Evolutionary conservation across 2,113 vertebrate genomes (phyloP).

Genomic region (Malurus elegans): DNA sequence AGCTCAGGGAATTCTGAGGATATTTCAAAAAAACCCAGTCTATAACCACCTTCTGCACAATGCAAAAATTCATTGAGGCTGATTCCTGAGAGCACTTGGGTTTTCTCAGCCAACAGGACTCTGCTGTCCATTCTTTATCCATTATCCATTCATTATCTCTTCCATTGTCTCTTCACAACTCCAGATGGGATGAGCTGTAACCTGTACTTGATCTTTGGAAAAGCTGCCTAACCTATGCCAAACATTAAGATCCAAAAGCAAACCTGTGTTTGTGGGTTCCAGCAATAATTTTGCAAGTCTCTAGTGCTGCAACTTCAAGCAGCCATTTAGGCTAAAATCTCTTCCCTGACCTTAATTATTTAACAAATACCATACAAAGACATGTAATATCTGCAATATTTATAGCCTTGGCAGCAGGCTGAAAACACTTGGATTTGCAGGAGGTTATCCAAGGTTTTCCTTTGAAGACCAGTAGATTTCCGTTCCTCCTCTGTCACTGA

Average conservation of each 20-base stretch:
- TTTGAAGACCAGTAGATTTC: neutral
- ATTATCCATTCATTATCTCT: neutral
- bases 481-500: neutral
- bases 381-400: conserved; percentile 41
- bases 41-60: neutral
- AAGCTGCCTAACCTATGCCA: neutral
- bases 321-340: neutral
- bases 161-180: neutral
- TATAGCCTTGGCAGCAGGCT: neutral
- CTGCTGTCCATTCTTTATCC: neutral
- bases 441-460: conserved; percentile 8
- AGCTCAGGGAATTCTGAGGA: neutral
- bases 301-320: neutral
- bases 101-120: neutral
- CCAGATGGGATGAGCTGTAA: neutral
- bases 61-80: neutral
- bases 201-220: neutral
- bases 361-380: conserved; percentile 5
- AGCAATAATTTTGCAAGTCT: neutral
- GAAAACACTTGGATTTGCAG: neutral
- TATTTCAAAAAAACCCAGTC: neutral
- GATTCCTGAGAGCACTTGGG: neutral
- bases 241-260: neutral
- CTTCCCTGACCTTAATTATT: conserved; percentile 30
- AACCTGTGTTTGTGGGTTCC: neutral